phyloP scores from a whole-genome alignment of 2,797 vertebrate genomes.

The Anguilla megastoma region DNA sequence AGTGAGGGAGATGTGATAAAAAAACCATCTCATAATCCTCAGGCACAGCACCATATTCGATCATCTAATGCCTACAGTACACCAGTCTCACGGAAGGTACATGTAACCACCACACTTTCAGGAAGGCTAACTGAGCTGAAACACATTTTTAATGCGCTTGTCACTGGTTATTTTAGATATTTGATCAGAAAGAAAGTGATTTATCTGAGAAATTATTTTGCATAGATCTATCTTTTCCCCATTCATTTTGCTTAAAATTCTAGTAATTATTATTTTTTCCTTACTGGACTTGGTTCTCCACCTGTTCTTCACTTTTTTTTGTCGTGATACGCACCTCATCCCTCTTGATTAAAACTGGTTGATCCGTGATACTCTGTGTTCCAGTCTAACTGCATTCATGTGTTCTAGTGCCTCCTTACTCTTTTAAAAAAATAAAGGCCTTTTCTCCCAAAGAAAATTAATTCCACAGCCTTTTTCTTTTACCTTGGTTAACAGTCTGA shows the following conservation, averaged over 20 bases:
- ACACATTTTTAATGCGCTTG: background rate
- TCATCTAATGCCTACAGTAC: background rate
- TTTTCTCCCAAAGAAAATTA: background rate
- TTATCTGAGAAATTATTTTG: background rate
- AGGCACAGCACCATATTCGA: background rate
- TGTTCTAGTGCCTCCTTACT: background rate
- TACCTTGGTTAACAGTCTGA: background rate
- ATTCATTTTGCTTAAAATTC: background rate
- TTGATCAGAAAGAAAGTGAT: background rate
- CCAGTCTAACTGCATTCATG: background rate
- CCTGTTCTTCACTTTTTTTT: background rate
- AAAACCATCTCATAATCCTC: background rate
- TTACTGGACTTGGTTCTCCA: background rate
- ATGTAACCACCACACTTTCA: background rate
- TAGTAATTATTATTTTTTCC: background rate
- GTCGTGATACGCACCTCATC: background rate
- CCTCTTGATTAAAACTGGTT: background rate
- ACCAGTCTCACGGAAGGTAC: background rate
- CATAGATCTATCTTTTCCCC: background rate
- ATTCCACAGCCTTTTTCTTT: background rate
- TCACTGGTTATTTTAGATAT: background rate
- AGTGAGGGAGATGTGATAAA: constrained; percentile 8
- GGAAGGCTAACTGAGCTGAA: background rate
- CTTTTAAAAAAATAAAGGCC: background rate
- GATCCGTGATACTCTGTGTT: background rate